Percentiles rank a stretch among this genome's conserved stretches.
Conservation (phyloP, 2,888 invertebrate genomes). For the Heliconius cydno region DNA sequence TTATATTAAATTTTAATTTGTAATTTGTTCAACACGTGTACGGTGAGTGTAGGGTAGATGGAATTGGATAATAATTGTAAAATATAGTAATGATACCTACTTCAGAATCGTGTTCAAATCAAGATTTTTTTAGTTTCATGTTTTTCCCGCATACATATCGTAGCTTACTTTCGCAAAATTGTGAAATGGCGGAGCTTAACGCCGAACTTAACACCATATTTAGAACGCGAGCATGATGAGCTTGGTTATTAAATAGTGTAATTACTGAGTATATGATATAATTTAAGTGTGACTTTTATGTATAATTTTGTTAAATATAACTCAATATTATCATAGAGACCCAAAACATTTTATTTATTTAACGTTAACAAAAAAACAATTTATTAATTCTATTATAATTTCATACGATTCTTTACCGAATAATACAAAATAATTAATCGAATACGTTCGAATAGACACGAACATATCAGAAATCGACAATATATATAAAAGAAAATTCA, state of each 20-base stretch:
- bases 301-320: neutral
- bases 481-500: neutral
- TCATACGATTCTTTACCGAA: neutral
- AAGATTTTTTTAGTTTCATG: too few relatives aligned
- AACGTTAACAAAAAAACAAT: neutral
- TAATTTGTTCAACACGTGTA: neutral
- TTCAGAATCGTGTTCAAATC: neutral
- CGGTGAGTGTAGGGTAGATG: neutral
- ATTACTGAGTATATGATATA: neutral
- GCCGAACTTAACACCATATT: too few relatives aligned
- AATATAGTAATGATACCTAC: neutral
- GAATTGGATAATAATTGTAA: neutral
- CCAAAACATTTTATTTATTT: neutral
- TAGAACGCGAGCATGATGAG: too few relatives aligned
- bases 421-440: neutral
- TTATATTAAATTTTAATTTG: neutral
- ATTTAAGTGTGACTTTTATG: neutral
- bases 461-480: conserved; percentile 9
- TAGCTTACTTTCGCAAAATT: too few relatives aligned
- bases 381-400: neutral
- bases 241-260: neutral
- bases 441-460: neutral
- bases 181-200: too few relatives aligned
- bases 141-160: too few relatives aligned
- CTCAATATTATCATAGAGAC: neutral